A percentile compares a stretch with the other conserved stretches of the same genome.
phyloP scores from a whole-genome alignment of 1,140 invertebrate genomes.

The Cotesia vestalis region DNA sequence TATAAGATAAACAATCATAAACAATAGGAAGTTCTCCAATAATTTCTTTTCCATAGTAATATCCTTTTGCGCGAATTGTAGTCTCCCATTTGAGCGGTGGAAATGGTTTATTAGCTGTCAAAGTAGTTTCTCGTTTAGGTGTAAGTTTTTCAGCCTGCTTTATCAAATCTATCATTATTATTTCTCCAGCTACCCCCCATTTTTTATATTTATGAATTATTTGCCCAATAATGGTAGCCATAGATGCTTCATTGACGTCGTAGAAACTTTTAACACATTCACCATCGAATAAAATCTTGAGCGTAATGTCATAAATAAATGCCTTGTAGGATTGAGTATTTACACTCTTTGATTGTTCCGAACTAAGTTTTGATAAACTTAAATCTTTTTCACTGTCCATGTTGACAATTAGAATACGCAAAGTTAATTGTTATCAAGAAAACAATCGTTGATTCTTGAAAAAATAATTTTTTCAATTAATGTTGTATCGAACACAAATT shows the following conservation, averaged over 20 bases:
- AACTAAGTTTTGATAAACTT: no score
- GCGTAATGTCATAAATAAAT: background rate
- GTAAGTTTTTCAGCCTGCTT: background rate
- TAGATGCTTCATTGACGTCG: background rate
- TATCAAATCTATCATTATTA: background rate
- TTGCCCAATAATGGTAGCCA: background rate
- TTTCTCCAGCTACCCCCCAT: background rate
- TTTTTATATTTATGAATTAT: slow-evolving; percentile 20
- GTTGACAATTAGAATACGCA: no score
- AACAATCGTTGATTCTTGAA: no score
- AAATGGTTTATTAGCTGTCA: background rate
- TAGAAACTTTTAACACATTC: background rate
- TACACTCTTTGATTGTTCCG: no score
- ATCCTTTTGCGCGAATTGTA: background rate
- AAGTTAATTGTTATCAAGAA: no score
- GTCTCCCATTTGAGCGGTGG: slow-evolving; percentile 6
- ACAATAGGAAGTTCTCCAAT: background rate
- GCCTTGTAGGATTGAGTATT: background rate
- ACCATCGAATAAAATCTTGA: background rate
- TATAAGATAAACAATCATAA: slow-evolving; percentile 11
- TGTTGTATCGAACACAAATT: no score
- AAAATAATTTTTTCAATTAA: no score
- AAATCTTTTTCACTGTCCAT: no score
- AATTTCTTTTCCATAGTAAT: background rate
- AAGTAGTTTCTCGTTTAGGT: background rate